These are phyloP conservation scores for Clivina fossor DNA, from an alignment of 2,888 invertebrate genomes.

Conservation along the genomic window DNA sequence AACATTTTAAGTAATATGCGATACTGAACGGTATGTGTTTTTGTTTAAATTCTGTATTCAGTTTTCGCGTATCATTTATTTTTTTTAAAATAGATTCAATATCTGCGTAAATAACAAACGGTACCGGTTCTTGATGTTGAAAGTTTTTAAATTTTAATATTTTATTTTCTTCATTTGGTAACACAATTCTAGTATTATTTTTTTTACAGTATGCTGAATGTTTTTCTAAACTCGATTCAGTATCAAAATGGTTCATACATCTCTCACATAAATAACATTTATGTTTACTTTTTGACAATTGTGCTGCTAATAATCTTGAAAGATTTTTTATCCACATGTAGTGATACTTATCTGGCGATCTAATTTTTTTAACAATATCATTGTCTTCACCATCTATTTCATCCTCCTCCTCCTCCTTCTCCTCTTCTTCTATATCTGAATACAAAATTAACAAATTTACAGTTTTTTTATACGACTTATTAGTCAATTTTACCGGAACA, in stretches of 20 bases:
- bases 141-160: constrained; percentile 31
- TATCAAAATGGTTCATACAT: constrained; percentile 31
- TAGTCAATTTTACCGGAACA: no score
- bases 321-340: constrained; percentile 34
- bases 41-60: no score
- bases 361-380: background rate
- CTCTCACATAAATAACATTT: no score
- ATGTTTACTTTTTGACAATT: constrained; percentile 3
- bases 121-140: constrained; percentile 21
- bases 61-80: no score
- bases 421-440: constrained; percentile 1
- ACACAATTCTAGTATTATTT: constrained; percentile 5
- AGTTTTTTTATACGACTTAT: no score
- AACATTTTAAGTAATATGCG: constrained; percentile 36
- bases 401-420: constrained; percentile 9
- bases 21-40: constrained; percentile 35
- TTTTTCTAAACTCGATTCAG: constrained; percentile 24
- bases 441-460: no score
- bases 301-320: constrained; percentile 28
- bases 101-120: constrained; percentile 37
- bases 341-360: no score
- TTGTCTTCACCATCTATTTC: background rate
- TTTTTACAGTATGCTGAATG: constrained; percentile 22
- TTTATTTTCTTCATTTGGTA: constrained; percentile 25
- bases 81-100: constrained; percentile 33